Conservation (phyloP, 2,113 vertebrate species). For the Rhinoptilus africanus region DNA sequence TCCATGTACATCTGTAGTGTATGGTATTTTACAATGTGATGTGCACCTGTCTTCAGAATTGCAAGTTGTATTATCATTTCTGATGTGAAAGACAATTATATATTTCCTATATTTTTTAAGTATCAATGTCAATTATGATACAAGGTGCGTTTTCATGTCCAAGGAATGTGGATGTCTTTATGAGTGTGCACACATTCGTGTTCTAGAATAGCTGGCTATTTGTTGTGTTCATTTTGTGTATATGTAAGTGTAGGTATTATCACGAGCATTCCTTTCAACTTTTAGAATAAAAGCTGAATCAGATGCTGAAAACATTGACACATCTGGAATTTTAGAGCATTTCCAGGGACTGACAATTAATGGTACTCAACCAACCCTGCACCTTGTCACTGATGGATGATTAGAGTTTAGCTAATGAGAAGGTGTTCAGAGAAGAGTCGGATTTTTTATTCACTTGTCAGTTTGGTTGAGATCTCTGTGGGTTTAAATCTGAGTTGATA, state of each 20-base stretch:
- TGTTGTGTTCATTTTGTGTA: neutral
- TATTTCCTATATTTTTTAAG: neutral
- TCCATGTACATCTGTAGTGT: neutral
- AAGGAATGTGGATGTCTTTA: neutral
- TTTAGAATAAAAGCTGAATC: constrained; percentile 3
- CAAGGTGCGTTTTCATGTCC: neutral
- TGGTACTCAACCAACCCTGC: neutral
- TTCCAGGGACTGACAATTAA: neutral
- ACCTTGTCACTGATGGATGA: neutral
- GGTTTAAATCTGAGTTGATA: neutral
- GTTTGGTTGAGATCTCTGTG: neutral
- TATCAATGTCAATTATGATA: neutral
- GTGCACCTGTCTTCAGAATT: neutral
- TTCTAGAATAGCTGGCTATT: neutral
- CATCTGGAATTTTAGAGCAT: neutral
- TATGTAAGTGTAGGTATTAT: neutral
- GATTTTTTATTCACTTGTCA: neutral
- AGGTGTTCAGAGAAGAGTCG: neutral
- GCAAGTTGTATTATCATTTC: neutral
- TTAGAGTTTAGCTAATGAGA: constrained; percentile 11
- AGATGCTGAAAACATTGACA: neutral
- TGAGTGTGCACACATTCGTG: neutral
- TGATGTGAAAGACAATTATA: neutral
- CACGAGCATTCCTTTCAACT: neutral
- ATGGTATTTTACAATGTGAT: neutral